Evolutionary conservation across 2,888 invertebrate species (phyloP), one percentile per base, ranked within the genome.

Genomic region (Drosophila birchii): DNA sequence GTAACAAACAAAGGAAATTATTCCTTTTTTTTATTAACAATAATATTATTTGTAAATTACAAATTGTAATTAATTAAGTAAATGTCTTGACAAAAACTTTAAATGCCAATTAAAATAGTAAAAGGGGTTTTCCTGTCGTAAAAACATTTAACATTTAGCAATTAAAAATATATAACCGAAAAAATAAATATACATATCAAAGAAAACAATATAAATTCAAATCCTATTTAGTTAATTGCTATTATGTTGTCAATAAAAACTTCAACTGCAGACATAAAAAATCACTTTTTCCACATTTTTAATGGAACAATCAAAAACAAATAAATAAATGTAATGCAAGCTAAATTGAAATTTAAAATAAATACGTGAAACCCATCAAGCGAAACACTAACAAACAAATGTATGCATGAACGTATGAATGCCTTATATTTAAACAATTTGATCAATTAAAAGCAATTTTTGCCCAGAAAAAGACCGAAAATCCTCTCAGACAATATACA

Each of bases 391-490:
- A 39, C 39, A 49, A 44, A 57, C 34, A 57, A 41, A 23, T 62
- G 18, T 16, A 47, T 29, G 47, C 18, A 26, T 23, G 38, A 57
- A 60, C 34, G 71, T 70, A 63, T 81, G 66, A 63, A 56, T 61
- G 49, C 54, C 56, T 69, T 76, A 53, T 67, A 66, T 71, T 77
- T 71, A 72, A 83, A 73, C 79, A 75, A 86, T 83, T 80, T 83
- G 66, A 75, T 73, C 88, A 87, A 87, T 86, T 87, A 86, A 86
- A 85, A 72, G 72, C 85, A 76, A 77, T 81, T 85, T 87, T 78
- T 29, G 34, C n/a, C 7, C 51, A 58, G 53, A 54, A 72, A 68
- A 59, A 41, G 45, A 56, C 58, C 60, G 18, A 49, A 38, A 58
- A 58, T 68, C 54, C 34, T 16, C 34, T n/a, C 45, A 20, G 9